phyloP scores from a whole-genome alignment of 2,797 vertebrate genomes.

The Sphaeramia orbicularis region DNA sequence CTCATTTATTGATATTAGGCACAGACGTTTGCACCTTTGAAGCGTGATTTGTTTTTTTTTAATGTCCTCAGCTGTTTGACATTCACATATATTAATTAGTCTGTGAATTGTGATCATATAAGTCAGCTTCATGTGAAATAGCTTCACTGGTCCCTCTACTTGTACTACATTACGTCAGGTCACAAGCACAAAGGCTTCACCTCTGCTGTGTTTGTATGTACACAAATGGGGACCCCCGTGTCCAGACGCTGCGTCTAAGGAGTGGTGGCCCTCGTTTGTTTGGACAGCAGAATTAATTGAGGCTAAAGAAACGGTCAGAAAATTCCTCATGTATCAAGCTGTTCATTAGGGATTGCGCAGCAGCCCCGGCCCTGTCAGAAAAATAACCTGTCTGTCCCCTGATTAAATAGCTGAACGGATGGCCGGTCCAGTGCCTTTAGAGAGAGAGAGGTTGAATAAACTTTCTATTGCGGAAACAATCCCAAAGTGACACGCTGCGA shows the following conservation, averaged over 20 bases:
- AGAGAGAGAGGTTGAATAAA: conserved; percentile 96
- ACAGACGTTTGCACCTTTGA: neutral
- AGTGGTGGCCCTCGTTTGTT: conserved; percentile 91
- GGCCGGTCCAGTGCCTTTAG: conserved; percentile 86
- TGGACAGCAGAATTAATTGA: conserved; percentile 97
- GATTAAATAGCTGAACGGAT: conserved; percentile 91
- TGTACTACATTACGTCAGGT: conserved; percentile 72
- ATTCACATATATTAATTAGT: neutral
- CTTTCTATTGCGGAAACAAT: conserved; percentile 94
- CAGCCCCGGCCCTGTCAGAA: conserved; percentile 92
- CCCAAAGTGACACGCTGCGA: conserved; percentile 91
- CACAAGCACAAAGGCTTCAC: conserved; percentile 76
- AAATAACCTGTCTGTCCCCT: conserved; percentile 89
- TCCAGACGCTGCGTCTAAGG: conserved; percentile 84
- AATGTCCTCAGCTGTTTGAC: neutral
- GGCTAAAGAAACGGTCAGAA: conserved; percentile 91
- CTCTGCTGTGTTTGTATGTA: conserved; percentile 88
- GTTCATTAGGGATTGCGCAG: conserved; percentile 91
- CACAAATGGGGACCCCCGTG: conserved; percentile 87
- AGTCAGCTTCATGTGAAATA: conserved; percentile 20
- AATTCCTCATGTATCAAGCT: conserved; percentile 93
- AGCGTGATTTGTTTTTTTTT: neutral
- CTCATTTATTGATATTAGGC: conserved; percentile 16
- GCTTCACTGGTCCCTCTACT: conserved; percentile 30
- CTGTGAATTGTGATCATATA: conserved; percentile 14